Percentiles rank a stretch among this genome's conserved stretches.
These are phyloP conservation scores for Orycteropus afer DNA, from an alignment of 2,113 vertebrate genomes.

Conservation along the genomic window DNA sequence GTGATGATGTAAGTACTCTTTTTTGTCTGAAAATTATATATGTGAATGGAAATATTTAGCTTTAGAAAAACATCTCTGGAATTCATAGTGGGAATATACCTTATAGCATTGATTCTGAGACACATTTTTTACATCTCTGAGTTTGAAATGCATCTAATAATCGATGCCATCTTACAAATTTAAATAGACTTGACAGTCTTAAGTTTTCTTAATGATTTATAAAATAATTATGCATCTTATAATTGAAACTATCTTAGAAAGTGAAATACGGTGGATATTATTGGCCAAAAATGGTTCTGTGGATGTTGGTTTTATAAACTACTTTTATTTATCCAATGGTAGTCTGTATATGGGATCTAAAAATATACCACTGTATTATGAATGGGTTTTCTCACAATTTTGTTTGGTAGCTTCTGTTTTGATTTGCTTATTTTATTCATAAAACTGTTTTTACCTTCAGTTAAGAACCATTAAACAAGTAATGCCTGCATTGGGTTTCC, in stretches of 20 bases:
- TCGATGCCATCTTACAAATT: background rate
- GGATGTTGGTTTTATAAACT: constrained; percentile 18
- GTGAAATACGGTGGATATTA: background rate
- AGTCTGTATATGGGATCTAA: background rate
- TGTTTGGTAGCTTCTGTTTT: background rate
- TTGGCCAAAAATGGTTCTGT: background rate
- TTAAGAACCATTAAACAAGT: background rate
- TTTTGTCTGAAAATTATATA: background rate
- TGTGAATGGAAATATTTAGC: background rate
- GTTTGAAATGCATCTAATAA: background rate
- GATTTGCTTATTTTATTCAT: background rate
- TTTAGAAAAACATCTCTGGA: background rate
- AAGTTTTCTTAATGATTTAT: background rate
- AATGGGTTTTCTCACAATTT: background rate
- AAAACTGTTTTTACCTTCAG: background rate
- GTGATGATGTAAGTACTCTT: constrained; percentile 95
- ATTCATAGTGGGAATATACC: background rate
- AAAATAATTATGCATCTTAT: background rate
- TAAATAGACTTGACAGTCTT: background rate
- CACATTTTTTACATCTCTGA: background rate
- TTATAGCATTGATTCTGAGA: background rate
- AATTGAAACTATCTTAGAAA: background rate
- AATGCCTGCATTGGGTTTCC: too few species aligned
- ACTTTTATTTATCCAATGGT: background rate
- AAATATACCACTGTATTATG: background rate